Evolutionary conservation across 2,113 vertebrate genomes (phyloP), one percentile per base, ranked within the genome.

Genomic region (Todiramphus chloris): DNA sequence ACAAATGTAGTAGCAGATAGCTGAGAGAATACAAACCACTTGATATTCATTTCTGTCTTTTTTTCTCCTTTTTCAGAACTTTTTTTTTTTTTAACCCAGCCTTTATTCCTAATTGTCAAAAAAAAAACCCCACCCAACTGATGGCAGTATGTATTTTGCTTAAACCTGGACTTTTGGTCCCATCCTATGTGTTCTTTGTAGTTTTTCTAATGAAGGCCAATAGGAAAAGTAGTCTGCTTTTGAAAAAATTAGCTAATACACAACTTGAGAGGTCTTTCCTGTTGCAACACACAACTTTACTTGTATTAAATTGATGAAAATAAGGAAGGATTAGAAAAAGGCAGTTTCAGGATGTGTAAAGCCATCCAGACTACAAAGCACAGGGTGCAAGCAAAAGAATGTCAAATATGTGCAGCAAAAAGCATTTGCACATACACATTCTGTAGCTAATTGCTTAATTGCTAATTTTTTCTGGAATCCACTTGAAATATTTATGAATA

Each of bases 1-100:
- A 92, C 70, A 94, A 94, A 95, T n/a, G 73, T 84, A 93, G 89
- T 62, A 96, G 78, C 62, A 90, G 94, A 96, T 94, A 97, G 94
- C 81, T 90, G 76, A 69, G 39, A 89, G 90, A 94, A 94, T 92
- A 90, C 43, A 87, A 96, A 93, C 67, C 68, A 76, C 31, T 37
- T 50, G 10, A 89, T 85, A 84, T 14, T 64, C 11, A 88, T 91
- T 95, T 89, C 76, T 85, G 35, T 31, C 16, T 86, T 91, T 82
- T 85, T 60, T 83, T 77, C 21, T 79, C 25, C 16, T 84, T 87
- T 81, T 80, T 35, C 20, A 46, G 28, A 14, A 11, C 7, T 51
- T 51, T 51, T 51, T 51, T 51, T 51, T 43, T 87, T 44, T 95
- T 46, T 82, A 58, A 93, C 63, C 43, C 67, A 72, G 44, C n/a